These are phyloP conservation scores for Trogon surrucura DNA, from an alignment of 2,113 vertebrate genomes.

Conservation along the genomic window DNA sequence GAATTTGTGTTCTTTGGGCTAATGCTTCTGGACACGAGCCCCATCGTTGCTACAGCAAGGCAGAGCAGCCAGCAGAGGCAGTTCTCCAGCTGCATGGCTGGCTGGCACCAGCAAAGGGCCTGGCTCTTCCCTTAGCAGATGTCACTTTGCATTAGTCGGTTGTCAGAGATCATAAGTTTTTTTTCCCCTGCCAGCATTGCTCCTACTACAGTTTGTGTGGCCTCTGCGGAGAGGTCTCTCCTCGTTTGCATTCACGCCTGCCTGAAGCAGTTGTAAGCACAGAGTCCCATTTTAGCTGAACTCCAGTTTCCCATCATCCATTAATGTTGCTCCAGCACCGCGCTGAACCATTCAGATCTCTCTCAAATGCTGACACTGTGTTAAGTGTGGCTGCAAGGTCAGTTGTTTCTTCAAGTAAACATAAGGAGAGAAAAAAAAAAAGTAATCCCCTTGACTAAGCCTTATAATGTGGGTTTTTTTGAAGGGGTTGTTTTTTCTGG, in stretches of 20 bases:
- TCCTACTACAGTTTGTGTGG: background rate
- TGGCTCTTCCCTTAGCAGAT: background rate
- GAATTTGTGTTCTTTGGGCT: background rate
- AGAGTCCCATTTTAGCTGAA: background rate
- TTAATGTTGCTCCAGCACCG: background rate
- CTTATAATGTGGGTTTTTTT: background rate
- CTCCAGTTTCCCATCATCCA: background rate
- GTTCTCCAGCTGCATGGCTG: background rate
- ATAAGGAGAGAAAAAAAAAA: background rate
- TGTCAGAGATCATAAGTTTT: background rate
- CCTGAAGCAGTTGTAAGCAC: background rate
- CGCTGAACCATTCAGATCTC: background rate
- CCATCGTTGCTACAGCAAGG: background rate
- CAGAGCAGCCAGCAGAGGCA: background rate
- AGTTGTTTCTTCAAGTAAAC: background rate
- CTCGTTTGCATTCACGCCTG: background rate
- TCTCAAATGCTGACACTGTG: background rate
- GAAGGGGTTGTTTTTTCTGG: background rate
- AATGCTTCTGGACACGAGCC: background rate
- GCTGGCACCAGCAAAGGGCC: background rate
- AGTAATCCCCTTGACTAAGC: background rate
- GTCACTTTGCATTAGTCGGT: background rate
- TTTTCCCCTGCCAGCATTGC: background rate
- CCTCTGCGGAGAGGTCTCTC: background rate
- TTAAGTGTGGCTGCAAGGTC: background rate